Percentiles rank a stretch among this genome's conserved stretches.
Evolutionary conservation across 2,797 vertebrate species (phyloP).

Genomic region (Rhadinocentrus ornatus): DNA sequence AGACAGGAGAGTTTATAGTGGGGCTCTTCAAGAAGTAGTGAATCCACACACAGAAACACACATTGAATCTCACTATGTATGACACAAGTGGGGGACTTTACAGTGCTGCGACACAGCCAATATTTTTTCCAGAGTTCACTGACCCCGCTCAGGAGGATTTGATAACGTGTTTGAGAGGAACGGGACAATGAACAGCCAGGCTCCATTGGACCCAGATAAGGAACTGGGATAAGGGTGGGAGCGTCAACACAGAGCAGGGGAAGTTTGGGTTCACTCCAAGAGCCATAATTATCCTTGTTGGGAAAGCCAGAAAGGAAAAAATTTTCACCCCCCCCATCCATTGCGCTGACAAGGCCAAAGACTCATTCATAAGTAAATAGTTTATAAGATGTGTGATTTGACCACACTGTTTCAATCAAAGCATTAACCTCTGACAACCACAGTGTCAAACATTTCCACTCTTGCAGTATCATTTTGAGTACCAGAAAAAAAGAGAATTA

Average conservation of each 20-base stretch:
- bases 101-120: slow-evolving; percentile 6
- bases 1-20: slow-evolving; percentile 27
- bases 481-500: background rate
- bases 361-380: slow-evolving; percentile 44
- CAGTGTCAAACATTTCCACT: background rate
- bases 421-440: background rate
- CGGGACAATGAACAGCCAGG: slow-evolving; percentile 49
- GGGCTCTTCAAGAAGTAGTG: slow-evolving; percentile 15
- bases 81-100: slow-evolving; percentile 28
- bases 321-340: background rate
- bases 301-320: slow-evolving; percentile 36
- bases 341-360: slow-evolving; percentile 10
- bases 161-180: slow-evolving; percentile 28
- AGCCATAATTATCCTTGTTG: slow-evolving; percentile 56
- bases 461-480: background rate
- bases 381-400: background rate
- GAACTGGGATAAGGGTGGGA: slow-evolving; percentile 61
- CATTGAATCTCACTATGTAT: background rate
- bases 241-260: slow-evolving; percentile 25
- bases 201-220: slow-evolving; percentile 61
- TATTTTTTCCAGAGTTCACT: slow-evolving; percentile 38
- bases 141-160: slow-evolving; percentile 41
- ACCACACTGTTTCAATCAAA: background rate
- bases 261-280: slow-evolving; percentile 59
- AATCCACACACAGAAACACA: background rate